Base-by-base conservation (phyloP, 2,797 vertebrate genomes). In the Somateria mollissima region DNA sequence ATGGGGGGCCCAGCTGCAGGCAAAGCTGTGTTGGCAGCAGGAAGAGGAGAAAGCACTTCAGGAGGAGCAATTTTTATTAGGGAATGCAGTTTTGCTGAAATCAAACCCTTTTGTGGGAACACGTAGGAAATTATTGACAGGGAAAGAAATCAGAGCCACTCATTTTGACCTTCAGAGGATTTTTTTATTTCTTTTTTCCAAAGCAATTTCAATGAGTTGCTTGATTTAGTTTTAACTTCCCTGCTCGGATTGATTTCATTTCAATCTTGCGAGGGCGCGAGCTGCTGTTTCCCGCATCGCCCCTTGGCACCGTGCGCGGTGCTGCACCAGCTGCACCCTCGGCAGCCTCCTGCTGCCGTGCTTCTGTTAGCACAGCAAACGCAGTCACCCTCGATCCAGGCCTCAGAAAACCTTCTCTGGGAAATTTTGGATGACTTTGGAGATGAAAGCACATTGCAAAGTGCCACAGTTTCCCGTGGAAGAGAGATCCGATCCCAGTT, bases 141-240 rank as follows among this genome's bases (percentile, higher is more conserved):
- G 69, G 34, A n/a, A 21, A 65, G 62, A 74, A 65, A 47, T 8
- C 36, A 0, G 45, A 88, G 39, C 77, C 24, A 49, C 71, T 93
- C 1, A 1, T 71, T 92, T 76, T 36, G 89, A 56, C 89, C 76
- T 86, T 67, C 61, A 67, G 64, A 85, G 41, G 61, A 22, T 45
- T 32, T 24, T 12, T 49, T 6, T 6, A 12, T 22, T 47, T 47
- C 20, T 70, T 45, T n/a, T 81, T 69, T 45, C 71, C 61, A 41
- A 71, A 81, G 76, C 30, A 13, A 64, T 90, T 91, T 82, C 61
- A 66, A 79, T 36, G 71, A 88, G 83, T 88, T 25, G n/a, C 78
- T 83, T 6, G 0, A 21, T 87, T 92, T 73, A 79, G 32, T 79
- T 87, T 80, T 87, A 53, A 70, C 5, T 1, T 60, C 69, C 66